These are phyloP conservation scores for Cladopsammia gracilis DNA, from an alignment of 64 coral and sea anemone genomes.

Conservation along the genomic window DNA sequence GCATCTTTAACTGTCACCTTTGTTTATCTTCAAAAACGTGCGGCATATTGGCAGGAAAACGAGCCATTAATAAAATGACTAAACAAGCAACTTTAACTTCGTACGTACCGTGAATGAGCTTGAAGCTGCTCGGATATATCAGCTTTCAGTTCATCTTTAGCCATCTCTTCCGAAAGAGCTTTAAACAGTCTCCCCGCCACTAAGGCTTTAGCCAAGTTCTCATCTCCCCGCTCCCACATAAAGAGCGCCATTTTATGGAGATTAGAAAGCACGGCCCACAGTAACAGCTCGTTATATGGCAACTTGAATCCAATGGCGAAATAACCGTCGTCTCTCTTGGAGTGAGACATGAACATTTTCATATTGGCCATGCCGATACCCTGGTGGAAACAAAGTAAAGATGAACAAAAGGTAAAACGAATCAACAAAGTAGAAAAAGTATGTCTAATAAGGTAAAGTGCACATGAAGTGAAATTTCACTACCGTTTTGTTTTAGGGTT, in stretches of 20 bases:
- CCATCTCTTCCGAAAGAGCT: conserved; percentile 32
- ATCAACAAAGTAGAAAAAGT: not conserved
- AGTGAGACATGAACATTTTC: conserved; percentile 30
- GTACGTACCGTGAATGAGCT: not conserved
- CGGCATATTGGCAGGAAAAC: too few relatives aligned
- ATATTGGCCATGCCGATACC: conserved; percentile 24
- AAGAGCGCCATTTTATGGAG: conserved; percentile 42
- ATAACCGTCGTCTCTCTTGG: not conserved
- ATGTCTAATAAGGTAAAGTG: too few relatives aligned
- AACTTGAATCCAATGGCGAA: conserved; percentile 35
- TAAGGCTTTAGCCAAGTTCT: conserved; percentile 49
- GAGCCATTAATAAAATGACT: too few relatives aligned
- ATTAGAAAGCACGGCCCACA: conserved; percentile 60
- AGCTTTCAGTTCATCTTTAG: conserved; percentile 19
- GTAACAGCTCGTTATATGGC: conserved; percentile 45
- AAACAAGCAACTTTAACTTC: too few relatives aligned
- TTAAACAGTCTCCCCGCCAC: conserved; percentile 44
- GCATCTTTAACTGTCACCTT: too few relatives aligned
- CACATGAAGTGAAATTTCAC: too few relatives aligned
- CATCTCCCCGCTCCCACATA: conserved; percentile 52
- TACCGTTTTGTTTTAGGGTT: too few relatives aligned
- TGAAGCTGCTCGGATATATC: conserved; percentile 7
- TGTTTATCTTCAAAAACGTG: too few relatives aligned
- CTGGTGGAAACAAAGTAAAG: not conserved
- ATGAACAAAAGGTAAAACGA: not conserved